Evolutionary conservation across 2,888 invertebrate species (phyloP).

Genomic region (Agrotis segetum): DNA sequence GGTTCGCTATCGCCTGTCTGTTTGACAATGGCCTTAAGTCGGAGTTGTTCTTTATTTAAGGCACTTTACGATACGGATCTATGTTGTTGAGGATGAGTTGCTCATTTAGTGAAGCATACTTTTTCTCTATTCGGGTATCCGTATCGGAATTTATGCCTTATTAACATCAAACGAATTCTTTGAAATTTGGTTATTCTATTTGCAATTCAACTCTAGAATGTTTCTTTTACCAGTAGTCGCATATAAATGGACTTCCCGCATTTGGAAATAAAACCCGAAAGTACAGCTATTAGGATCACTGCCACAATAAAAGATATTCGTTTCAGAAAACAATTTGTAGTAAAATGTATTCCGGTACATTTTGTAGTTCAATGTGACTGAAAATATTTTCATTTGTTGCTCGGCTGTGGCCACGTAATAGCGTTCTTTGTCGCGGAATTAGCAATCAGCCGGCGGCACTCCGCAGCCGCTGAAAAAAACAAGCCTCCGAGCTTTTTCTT

Average conservation of each 20-base stretch:
- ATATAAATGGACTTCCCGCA: background rate
- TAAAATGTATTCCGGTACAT: slow-evolving; percentile 50
- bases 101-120: slow-evolving; percentile 26
- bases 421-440: slow-evolving; percentile 87
- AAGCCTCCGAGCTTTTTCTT: slow-evolving; percentile 81
- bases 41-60: slow-evolving; percentile 50
- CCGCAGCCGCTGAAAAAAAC: slow-evolving; percentile 73
- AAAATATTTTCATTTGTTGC: slow-evolving; percentile 81
- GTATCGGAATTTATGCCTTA: background rate
- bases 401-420: slow-evolving; percentile 77
- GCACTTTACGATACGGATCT: slow-evolving; percentile 33
- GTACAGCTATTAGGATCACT: slow-evolving; percentile 7
- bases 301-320: slow-evolving; percentile 24
- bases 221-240: background rate
- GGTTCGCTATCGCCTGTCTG: no score
- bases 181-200: background rate
- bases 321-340: slow-evolving; percentile 49
- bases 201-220: no score
- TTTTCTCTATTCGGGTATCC: background rate
- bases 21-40: no score
- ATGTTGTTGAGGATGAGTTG: slow-evolving; percentile 28
- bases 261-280: background rate
- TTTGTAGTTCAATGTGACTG: slow-evolving; percentile 61
- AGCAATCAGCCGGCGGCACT: slow-evolving; percentile 83
- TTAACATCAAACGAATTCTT: background rate